phyloP scores from a whole-genome alignment of 2,797 vertebrate species.

The Hippocampus kuda region DNA sequence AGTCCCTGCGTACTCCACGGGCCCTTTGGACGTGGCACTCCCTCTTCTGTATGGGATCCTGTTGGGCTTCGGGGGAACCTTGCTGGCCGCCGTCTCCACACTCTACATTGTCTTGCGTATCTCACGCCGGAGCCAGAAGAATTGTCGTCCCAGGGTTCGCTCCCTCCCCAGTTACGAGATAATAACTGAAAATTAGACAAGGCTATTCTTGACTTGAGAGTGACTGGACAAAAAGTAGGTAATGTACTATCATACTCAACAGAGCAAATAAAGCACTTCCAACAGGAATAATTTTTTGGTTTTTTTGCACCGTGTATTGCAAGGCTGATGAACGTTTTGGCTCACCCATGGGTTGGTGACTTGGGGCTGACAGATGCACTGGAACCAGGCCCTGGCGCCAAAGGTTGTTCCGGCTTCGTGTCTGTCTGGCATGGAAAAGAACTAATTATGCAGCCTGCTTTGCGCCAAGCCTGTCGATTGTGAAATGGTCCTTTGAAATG shows the following conservation, averaged over 20 bases:
- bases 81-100: slow-evolving; percentile 23
- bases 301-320: slow-evolving; percentile 13
- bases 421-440: slow-evolving; percentile 59
- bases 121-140: slow-evolving; percentile 7
- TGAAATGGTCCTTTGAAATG: neutral
- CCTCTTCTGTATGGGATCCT: slow-evolving; percentile 68
- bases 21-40: slow-evolving; percentile 48
- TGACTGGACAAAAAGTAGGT: neutral
- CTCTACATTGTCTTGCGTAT: slow-evolving; percentile 31
- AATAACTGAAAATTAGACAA: neutral
- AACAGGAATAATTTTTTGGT: slow-evolving; percentile 36
- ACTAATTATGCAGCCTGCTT: slow-evolving; percentile 67
- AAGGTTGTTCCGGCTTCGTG: slow-evolving; percentile 56
- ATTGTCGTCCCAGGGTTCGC: neutral
- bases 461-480: slow-evolving; percentile 45
- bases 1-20: slow-evolving; percentile 48
- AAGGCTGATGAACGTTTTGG: neutral
- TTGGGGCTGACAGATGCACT: slow-evolving; percentile 55
- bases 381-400: slow-evolving; percentile 55
- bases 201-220: neutral
- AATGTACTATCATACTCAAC: neutral
- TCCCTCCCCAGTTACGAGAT: neutral
- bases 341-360: neutral
- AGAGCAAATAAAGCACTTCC: slow-evolving; percentile 1
- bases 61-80: slow-evolving; percentile 59